Percentiles rank a stretch among this genome's conserved stretches.
Evolutionary conservation across 2,113 vertebrate genomes (phyloP).

Genomic region (Mus pahari): DNA sequence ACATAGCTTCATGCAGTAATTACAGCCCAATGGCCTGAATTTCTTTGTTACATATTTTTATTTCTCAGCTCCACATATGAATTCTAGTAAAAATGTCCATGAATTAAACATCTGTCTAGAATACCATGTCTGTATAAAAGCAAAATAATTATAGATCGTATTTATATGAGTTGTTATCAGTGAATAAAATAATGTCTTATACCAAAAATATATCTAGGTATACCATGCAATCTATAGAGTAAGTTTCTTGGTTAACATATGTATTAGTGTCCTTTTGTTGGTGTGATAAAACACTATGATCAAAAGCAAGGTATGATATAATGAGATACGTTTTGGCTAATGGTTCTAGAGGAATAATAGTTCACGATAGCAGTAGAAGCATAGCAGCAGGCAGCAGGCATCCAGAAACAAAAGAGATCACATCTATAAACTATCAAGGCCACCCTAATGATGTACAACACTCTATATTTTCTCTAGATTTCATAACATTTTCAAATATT

Average conservation of each 20-base stretch:
- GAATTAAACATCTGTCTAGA: background rate
- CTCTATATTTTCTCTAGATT: background rate
- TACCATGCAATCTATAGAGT: background rate
- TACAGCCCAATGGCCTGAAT: background rate
- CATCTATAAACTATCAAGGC: background rate
- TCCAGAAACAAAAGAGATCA: background rate
- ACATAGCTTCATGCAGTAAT: background rate
- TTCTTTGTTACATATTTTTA: background rate
- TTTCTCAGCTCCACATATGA: background rate
- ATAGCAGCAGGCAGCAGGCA: background rate
- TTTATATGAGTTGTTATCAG: background rate
- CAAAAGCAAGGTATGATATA: background rate
- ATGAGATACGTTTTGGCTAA: background rate
- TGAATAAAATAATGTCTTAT: background rate
- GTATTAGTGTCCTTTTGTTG: background rate
- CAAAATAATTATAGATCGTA: background rate
- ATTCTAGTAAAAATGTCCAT: background rate
- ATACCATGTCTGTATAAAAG: background rate
- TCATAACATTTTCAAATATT: background rate
- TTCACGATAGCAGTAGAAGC: background rate
- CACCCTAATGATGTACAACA: background rate
- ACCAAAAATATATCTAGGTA: background rate
- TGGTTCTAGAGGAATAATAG: background rate
- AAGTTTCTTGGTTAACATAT: background rate
- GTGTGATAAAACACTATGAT: background rate